phyloP scores from a whole-genome alignment of 2,797 vertebrate genomes.

The Antennarius maculatus region DNA sequence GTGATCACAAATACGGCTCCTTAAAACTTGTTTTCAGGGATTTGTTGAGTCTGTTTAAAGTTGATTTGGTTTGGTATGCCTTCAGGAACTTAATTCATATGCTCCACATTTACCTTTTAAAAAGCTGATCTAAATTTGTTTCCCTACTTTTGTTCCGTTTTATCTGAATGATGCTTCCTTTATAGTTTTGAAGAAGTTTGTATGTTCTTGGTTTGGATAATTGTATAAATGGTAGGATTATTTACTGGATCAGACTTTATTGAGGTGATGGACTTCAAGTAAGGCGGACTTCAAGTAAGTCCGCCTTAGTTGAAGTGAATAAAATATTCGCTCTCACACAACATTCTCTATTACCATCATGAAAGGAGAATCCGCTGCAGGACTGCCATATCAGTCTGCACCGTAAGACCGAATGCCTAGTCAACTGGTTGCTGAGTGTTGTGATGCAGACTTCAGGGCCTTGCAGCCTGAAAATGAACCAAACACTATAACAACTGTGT shows the following conservation, averaged over 20 bases:
- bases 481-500: conserved; percentile 81
- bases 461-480: conserved; percentile 76
- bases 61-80: not conserved
- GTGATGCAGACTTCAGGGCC: conserved; percentile 6
- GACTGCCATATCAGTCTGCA: conserved; percentile 2
- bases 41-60: not conserved
- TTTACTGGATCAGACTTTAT: not conserved
- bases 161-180: no score
- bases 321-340: not conserved
- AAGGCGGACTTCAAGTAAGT: no score
- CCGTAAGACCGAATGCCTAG: not conserved
- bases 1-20: no score
- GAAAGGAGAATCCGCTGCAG: not conserved
- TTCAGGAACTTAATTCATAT: not conserved
- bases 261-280: not conserved
- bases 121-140: no score
- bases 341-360: not conserved
- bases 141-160: no score
- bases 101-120: no score
- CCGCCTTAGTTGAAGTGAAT: not conserved
- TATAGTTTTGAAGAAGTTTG: no score
- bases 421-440: conserved; percentile 8
- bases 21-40: not conserved
- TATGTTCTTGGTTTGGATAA: no score
- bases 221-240: not conserved